Evolutionary conservation across 2,797 vertebrate genomes (phyloP), one percentile per base, ranked within the genome.

Genomic region (Pseudomugil tenellus): DNA sequence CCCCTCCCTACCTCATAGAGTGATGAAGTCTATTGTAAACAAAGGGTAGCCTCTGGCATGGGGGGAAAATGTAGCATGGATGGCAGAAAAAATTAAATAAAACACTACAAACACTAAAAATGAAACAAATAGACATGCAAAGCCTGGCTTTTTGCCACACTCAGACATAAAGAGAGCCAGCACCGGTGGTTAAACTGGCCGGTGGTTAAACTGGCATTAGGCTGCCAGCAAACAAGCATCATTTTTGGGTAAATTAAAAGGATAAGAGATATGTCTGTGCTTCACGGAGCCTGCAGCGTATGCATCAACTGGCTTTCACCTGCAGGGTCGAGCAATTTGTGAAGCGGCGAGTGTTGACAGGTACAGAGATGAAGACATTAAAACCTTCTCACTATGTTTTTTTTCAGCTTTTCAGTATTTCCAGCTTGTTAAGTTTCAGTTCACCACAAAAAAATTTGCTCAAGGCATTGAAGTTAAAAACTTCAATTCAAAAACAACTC

Each of bases 1-100:
- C 48, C 64, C 69, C 74, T 63, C 46, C 67, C 74, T 71, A 87
- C 54, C 23, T 17, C 0, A n/a, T n/a, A n/a, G 32, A 73, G 60
- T 29, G 13, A 68, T 70, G 55, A 64, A 76, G 67, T 76, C 58
- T 61, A 59, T 71, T 76, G 75, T 69, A 84, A 81, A 78, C 81
- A 83, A 84, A 85, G 31, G 39, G 37, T 17, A 19, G 77, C 85
- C 80, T 73, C 13, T 1, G 39, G 83, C 67, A 8, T 41, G 2
- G 26, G 28, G 65, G 3, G 11, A 37, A 37, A 37, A 37, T 11
- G 12, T 10, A 34, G 8, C 2, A 60, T 4, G 4, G 4, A 1
- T 14, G 6, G 19, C 17, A 8, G 2, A 41, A 19, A 8, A 41
- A 19, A 41, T 1, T 1, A 41, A 17, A 13, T 48, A 12, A 19